Evolutionary conservation across 2,888 invertebrate species (phyloP), one percentile per base, ranked within the genome.

Genomic region (Eristalinus sepulchralis): DNA sequence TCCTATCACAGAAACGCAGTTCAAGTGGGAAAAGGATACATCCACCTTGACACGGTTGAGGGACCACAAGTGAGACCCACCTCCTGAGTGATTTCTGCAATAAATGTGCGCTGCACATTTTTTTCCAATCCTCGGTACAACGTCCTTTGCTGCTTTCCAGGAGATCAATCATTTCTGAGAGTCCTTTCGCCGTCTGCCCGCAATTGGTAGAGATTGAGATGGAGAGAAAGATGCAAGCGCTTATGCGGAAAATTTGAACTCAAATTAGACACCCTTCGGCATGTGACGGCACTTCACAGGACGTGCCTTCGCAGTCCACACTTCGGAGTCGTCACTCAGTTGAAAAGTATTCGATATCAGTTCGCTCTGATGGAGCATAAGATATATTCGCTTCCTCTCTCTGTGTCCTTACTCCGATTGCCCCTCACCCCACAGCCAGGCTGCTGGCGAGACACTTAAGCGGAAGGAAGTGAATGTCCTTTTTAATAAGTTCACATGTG

Each of bases 321-420:
- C 66, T 68, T 75, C 59, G 67, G 63, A 76, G 57, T 77, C 76
- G 68, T 72, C 67, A 71, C 76, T 81, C 84, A 85, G 77, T 85
- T 77, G 84, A 81, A 72, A 68, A 72, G 81, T 72, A 81, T 81
- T 81, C 77, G 81, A 81, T 85, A 75, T 72, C 67, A n/a, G 22
- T 53, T 72, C 72, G 84, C 76, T 85, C 62, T 67, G 39, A 81
- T 72, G 68, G 81, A 85, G 76, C 84, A 67, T 39, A 63, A 76
- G 81, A 81, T 72, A 72, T 85, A 20, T 17, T 47, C 47, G 47
- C 17, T 34, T 10, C n/a, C 13, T 39, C 39, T 39, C 3, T 8
- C 13, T 39, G 70, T 84, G 75, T 67, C 71, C 27, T 27, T 27
- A 17, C 6, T n/a, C 39, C 39, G n/a, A 5, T 47, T 17, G 17